These are phyloP conservation scores for Hydrolagus affinis DNA, from an alignment of 2,113 vertebrate genomes.

Conservation along the genomic window DNA sequence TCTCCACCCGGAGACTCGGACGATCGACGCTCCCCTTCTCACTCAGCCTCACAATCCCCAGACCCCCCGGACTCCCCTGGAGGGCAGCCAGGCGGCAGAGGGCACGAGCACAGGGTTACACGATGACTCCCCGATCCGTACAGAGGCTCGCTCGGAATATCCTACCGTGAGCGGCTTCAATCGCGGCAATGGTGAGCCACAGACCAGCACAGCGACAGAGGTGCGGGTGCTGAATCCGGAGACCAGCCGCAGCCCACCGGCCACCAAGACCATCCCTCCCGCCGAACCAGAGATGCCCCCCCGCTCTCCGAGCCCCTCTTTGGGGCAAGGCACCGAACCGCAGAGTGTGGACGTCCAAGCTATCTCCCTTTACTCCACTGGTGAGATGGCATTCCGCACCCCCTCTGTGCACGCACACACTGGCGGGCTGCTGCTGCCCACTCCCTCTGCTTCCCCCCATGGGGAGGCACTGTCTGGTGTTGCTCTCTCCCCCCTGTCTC, in stretches of 20 bases:
- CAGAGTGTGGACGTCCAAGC: slow-evolving; percentile 36
- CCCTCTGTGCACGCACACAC: slow-evolving; percentile 45
- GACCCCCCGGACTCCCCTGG: neutral
- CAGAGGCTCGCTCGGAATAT: no score
- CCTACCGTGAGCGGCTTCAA: no score
- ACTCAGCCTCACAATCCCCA: no score
- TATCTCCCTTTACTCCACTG: slow-evolving; percentile 43
- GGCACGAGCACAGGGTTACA: no score
- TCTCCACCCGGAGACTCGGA: neutral
- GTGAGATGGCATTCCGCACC: slow-evolving; percentile 38
- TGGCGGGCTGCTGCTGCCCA: slow-evolving; percentile 54
- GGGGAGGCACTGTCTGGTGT: slow-evolving; percentile 49
- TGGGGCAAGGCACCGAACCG: no score
- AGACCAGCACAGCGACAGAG: neutral
- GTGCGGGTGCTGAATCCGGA: slow-evolving; percentile 36
- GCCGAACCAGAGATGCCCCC: neutral
- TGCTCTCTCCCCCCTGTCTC: slow-evolving; percentile 34
- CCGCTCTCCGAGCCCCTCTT: neutral
- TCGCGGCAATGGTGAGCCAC: no score
- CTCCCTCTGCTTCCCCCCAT: slow-evolving; percentile 42
- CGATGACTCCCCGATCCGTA: neutral
- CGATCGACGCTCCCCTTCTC: neutral
- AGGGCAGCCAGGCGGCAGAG: no score
- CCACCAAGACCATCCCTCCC: neutral
- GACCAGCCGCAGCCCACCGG: neutral